Evolutionary conservation across 1,140 invertebrate species (phyloP).

Genomic region (Lucilia sericata): DNA sequence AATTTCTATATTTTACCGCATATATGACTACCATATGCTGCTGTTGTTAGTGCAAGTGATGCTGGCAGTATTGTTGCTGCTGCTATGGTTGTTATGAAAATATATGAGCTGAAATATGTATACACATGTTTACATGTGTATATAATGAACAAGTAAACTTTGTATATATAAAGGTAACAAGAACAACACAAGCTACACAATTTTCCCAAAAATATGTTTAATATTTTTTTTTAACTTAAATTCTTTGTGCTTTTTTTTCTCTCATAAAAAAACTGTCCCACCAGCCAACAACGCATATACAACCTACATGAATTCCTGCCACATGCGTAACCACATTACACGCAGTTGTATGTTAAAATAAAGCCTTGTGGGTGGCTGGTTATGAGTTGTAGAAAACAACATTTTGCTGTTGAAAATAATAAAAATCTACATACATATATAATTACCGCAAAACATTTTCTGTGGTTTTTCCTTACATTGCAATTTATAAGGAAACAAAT

Average conservation of each 20-base stretch:
- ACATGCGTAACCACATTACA: slow-evolving; percentile 43
- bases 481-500: not conserved
- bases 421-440: not conserved
- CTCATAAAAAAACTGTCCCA: too few species aligned
- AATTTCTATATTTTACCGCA: slow-evolving; percentile 35
- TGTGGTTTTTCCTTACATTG: slow-evolving; percentile 8
- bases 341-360: slow-evolving; percentile 28
- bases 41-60: not conserved
- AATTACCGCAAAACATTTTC: slow-evolving; percentile 40
- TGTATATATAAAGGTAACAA: not conserved
- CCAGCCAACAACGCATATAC: not conserved
- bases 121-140: not conserved
- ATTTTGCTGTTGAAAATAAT: not conserved
- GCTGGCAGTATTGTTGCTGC: not conserved
- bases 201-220: too few species aligned
- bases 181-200: not conserved
- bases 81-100: slow-evolving; percentile 4
- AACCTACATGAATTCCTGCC: not conserved
- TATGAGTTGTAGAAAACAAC: not conserved
- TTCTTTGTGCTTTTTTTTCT: not conserved
- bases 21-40: slow-evolving; percentile 23
- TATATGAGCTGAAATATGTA: not conserved
- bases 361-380: not conserved
- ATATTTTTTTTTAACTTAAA: too few species aligned
- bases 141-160: not conserved